Evolutionary conservation across 2,888 invertebrate species (phyloP).

Genomic region (Clusia tigrina): DNA sequence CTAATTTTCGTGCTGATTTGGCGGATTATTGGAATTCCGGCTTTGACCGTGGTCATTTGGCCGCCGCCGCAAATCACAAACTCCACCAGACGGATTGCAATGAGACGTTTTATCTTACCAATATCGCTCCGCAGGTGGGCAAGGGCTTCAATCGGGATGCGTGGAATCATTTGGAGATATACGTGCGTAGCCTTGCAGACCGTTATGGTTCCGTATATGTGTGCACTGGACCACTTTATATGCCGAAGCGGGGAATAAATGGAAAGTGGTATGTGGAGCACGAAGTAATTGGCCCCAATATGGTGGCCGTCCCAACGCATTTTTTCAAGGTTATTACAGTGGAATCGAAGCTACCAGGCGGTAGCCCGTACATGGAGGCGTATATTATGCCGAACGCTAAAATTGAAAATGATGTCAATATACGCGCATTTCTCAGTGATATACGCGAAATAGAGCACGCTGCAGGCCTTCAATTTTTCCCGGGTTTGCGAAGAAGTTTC

Average conservation of each 20-base stretch:
- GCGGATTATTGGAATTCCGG: constrained; percentile 88
- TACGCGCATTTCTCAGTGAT: constrained; percentile 81
- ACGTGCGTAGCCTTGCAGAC: constrained; percentile 77
- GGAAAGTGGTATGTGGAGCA: constrained; percentile 84
- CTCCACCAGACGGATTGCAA: constrained; percentile 78
- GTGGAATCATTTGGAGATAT: constrained; percentile 87
- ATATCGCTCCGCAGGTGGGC: constrained; percentile 96
- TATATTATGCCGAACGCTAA: constrained; percentile 91
- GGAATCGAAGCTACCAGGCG: constrained; percentile 70
- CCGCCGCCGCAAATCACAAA: constrained; percentile 94
- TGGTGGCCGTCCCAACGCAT: constrained; percentile 97
- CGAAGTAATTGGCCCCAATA: constrained; percentile 88
- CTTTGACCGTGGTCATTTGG: constrained; percentile 93
- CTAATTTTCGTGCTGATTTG: constrained; percentile 81
- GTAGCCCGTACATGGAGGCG: constrained; percentile 83
- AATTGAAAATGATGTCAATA: constrained; percentile 77
- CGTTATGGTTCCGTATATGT: constrained; percentile 82
- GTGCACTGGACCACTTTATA: constrained; percentile 88
- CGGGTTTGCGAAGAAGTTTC: constrained; percentile 76
- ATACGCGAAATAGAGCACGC: constrained; percentile 89
- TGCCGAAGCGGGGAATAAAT: constrained; percentile 80
- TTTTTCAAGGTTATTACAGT: constrained; percentile 93
- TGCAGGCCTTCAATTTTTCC: constrained; percentile 90
- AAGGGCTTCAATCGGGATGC: constrained; percentile 88
- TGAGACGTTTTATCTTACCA: constrained; percentile 90